Conservation (phyloP, 2,888 invertebrate genomes). For the Himalopsyche kuldschensis region DNA sequence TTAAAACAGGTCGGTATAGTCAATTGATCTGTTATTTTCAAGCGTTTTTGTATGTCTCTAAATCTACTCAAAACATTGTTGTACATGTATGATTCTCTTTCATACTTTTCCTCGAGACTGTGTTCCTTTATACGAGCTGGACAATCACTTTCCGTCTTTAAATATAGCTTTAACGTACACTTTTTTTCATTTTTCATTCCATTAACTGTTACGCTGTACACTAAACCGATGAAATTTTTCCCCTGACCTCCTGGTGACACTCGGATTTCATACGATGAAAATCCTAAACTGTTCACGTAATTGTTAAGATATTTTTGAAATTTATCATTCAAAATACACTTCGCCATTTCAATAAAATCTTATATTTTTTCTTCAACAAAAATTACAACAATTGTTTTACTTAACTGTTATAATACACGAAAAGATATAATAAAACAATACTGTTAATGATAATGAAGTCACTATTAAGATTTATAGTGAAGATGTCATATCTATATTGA, state of each 20-base stretch:
- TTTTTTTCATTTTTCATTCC: slow-evolving; percentile 19
- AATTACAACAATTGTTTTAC: too few species aligned
- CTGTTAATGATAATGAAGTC: too few species aligned
- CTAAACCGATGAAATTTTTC: slow-evolving; percentile 20
- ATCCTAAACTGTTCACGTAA: not conserved
- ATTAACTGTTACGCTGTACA: slow-evolving; percentile 22
- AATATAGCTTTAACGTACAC: slow-evolving; percentile 9
- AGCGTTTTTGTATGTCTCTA: slow-evolving; percentile 17
- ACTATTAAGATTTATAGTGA: too few species aligned
- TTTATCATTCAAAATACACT: not conserved
- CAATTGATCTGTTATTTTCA: slow-evolving; percentile 10
- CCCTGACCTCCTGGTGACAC: not conserved
- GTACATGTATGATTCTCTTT: slow-evolving; percentile 30
- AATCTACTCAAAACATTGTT: slow-evolving; percentile 27
- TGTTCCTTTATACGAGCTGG: not conserved
- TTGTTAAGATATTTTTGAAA: not conserved
- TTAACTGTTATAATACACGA: too few species aligned
- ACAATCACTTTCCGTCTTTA: slow-evolving; percentile 28
- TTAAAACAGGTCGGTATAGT: slow-evolving; percentile 15
- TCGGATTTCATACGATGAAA: not conserved
- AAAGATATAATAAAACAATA: too few species aligned
- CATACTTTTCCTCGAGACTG: slow-evolving; percentile 13
- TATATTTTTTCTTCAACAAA: too few species aligned
- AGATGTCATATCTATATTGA: too few species aligned
- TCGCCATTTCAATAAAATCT: not conserved